phyloP scores from a whole-genome alignment of 2,797 vertebrate genomes.

The Heteromormyrus szaboi region DNA sequence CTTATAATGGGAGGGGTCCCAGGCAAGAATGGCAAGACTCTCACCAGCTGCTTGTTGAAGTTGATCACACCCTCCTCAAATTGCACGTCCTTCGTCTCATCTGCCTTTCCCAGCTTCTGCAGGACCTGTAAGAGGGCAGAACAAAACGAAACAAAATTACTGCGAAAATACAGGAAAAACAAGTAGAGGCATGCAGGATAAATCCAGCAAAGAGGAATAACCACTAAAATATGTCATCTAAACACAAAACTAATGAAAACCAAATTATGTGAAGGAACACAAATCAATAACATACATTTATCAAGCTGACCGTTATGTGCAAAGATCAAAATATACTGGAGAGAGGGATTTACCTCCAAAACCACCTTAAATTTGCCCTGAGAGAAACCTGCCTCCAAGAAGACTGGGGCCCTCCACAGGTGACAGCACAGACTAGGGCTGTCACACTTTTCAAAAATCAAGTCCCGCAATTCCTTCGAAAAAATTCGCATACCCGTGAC shows the following conservation, averaged over 20 bases:
- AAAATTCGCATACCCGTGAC: no score
- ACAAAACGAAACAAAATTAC: neutral
- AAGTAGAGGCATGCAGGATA: neutral
- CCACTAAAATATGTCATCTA: neutral
- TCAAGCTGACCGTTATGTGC: neutral
- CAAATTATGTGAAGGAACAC: neutral
- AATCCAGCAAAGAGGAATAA: neutral
- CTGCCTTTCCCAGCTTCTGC: conserved; percentile 96
- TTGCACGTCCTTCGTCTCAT: conserved; percentile 93
- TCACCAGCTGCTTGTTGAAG: conserved; percentile 97
- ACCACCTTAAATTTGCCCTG: neutral
- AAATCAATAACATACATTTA: neutral
- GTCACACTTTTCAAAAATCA: neutral
- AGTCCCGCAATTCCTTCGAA: neutral
- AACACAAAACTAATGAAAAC: neutral
- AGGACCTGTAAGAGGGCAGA: conserved; percentile 68
- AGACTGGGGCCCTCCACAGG: neutral
- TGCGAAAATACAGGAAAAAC: neutral
- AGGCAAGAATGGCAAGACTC: conserved; percentile 29
- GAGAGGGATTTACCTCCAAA: neutral
- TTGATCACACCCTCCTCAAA: conserved; percentile 97
- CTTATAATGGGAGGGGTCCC: neutral
- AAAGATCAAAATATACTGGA: neutral
- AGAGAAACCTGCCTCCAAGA: neutral
- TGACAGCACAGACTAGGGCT: neutral